A percentile compares a stretch with the other conserved stretches of the same genome.
Conservation (phyloP, 2,888 invertebrate species). For the Branchinecta sandiegonensis region DNA sequence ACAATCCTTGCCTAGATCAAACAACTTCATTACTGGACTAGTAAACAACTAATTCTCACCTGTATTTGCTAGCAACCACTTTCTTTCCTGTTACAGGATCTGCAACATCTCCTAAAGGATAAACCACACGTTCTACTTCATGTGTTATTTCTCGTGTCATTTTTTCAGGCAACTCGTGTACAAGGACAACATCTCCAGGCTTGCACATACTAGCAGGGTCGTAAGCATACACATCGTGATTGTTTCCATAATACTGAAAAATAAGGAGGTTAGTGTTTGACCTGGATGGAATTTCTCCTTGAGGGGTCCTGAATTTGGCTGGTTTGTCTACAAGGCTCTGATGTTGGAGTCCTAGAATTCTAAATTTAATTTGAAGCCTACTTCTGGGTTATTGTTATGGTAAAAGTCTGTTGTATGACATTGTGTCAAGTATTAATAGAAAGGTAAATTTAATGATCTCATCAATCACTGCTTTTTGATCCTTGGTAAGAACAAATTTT, state of each 20-base stretch:
- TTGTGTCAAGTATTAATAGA: too few species aligned
- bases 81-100: constrained; percentile 71
- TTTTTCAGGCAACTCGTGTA: constrained; percentile 55
- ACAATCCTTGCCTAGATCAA: too few species aligned
- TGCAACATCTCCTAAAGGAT: constrained; percentile 66
- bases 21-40: too few species aligned
- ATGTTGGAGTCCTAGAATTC: background rate
- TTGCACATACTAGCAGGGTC: constrained; percentile 63
- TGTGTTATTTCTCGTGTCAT: constrained; percentile 62
- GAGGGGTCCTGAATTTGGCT: background rate
- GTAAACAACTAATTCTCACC: constrained; percentile 31
- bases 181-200: constrained; percentile 65
- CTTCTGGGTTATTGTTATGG: too few species aligned
- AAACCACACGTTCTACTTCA: constrained; percentile 59
- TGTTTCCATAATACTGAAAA: constrained; percentile 60
- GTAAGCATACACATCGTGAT: constrained; percentile 55
- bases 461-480: too few species aligned
- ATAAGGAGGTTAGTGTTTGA: constrained; percentile 21
- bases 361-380: background rate
- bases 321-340: background rate
- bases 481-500: too few species aligned
- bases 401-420: background rate
- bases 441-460: too few species aligned
- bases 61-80: constrained; percentile 53
- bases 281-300: too few species aligned